phyloP scores from a whole-genome alignment of 1,140 invertebrate genomes.

The Scaptomyza pallida region DNA sequence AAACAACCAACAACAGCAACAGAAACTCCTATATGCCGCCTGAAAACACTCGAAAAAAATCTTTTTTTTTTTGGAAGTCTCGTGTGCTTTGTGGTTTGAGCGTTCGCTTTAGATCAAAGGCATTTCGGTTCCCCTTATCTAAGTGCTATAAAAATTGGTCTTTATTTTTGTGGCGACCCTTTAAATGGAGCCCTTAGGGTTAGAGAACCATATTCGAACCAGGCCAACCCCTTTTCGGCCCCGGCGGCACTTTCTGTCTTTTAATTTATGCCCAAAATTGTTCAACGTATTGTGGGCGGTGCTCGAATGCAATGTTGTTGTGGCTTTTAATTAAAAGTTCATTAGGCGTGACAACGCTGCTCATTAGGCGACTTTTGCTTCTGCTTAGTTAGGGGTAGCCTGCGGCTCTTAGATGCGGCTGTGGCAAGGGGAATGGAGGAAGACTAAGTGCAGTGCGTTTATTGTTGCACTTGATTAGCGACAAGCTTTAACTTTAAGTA shows the following conservation, averaged over 20 bases:
- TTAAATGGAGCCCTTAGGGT: not conserved
- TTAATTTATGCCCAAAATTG: conserved; percentile 69
- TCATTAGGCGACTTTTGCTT: conserved; percentile 57
- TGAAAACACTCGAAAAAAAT: conserved; percentile 13
- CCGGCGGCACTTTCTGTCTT: conserved; percentile 22
- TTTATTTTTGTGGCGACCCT: conserved; percentile 39
- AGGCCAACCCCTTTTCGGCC: not conserved
- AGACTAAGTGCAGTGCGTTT: conserved; percentile 33
- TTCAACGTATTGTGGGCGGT: conserved; percentile 65
- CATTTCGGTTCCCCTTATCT: conserved; percentile 49
- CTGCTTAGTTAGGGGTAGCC: not conserved
- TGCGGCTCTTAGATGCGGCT: too few relatives aligned
- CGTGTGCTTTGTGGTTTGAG: conserved; percentile 56
- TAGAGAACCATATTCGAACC: not conserved
- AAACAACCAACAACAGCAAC: conserved; percentile 13
- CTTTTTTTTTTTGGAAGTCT: conserved; percentile 24
- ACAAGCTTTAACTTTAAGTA: conserved; percentile 54
- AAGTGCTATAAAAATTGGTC: conserved; percentile 51
- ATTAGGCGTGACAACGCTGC: conserved; percentile 69
- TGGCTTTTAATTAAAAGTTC: conserved; percentile 79
- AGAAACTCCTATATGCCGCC: conserved; percentile 6
- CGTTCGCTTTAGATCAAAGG: conserved; percentile 62
- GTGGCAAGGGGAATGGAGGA: not conserved
- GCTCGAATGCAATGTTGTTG: conserved; percentile 31
- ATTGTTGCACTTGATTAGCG: conserved; percentile 73